Conservation (phyloP, 2,888 invertebrate genomes). For the Hymenopus coronatus region DNA sequence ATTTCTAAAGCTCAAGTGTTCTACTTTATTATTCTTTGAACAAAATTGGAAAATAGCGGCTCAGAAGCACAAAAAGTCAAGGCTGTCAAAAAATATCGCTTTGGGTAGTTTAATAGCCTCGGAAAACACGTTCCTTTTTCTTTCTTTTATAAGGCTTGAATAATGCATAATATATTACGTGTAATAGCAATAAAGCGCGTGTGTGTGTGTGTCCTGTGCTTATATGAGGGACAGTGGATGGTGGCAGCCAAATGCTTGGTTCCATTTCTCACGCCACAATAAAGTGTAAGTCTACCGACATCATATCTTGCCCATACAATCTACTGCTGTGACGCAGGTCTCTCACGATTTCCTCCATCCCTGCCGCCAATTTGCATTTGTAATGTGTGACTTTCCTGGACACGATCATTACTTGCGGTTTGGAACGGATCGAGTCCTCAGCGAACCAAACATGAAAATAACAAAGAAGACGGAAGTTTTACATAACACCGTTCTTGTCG, state of each 20-base stretch:
- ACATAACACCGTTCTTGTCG: background rate
- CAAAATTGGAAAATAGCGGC: background rate
- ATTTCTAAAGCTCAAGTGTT: background rate
- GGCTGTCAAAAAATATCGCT: background rate
- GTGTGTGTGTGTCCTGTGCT: background rate
- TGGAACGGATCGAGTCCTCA: background rate
- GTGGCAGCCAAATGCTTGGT: background rate
- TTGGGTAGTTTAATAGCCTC: background rate
- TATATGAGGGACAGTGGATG: background rate
- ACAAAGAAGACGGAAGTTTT: background rate
- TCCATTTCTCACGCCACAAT: slow-evolving; percentile 16
- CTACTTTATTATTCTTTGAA: background rate
- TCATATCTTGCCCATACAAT: slow-evolving; percentile 8
- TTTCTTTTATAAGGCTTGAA: background rate
- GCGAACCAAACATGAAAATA: background rate
- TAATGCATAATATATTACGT: background rate
- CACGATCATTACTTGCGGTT: background rate
- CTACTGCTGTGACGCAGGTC: slow-evolving; percentile 9
- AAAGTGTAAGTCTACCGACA: background rate
- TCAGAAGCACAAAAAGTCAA: background rate
- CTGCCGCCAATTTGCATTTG: slow-evolving; percentile 28
- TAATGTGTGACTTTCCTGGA: slow-evolving; percentile 28
- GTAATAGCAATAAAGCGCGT: background rate
- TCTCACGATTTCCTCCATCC: background rate
- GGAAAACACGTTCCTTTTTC: background rate